Percentiles rank a stretch among this genome's conserved stretches.
phyloP scores from a whole-genome alignment of 2,113 vertebrate genomes.

The Petrocephalus zakoni region DNA sequence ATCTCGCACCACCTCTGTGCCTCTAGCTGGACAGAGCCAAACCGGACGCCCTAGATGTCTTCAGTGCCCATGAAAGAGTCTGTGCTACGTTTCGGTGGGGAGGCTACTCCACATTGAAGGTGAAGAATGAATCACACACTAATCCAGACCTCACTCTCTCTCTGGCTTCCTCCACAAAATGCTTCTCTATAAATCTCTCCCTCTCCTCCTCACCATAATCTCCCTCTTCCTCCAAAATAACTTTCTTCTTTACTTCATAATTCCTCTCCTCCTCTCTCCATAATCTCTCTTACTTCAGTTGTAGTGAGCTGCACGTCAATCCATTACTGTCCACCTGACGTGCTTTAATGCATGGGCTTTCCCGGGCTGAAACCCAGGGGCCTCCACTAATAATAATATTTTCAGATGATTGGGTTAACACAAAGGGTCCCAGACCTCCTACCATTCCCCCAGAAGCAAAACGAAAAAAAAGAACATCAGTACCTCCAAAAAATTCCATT shows the following conservation, averaged over 20 bases:
- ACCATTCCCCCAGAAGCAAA: neutral
- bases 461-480: neutral
- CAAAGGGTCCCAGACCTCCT: neutral
- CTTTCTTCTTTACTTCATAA: too few species aligned
- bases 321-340: neutral
- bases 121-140: neutral
- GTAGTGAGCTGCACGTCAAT: neutral
- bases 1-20: neutral
- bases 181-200: neutral
- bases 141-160: neutral
- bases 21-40: too few species aligned
- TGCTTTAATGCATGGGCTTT: neutral
- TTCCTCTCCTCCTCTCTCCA: neutral
- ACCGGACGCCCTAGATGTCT: neutral
- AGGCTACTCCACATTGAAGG: neutral
- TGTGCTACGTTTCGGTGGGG: neutral
- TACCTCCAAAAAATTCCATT: neutral
- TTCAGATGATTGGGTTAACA: neutral
- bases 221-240: neutral
- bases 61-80: neutral
- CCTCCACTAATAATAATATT: neutral
- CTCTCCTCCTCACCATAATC: neutral
- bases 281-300: neutral
- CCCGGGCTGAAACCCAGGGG: neutral
- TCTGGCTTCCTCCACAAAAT: neutral